Conservation (phyloP, 2,113 vertebrate genomes). For the Muntiacus reevesi region DNA sequence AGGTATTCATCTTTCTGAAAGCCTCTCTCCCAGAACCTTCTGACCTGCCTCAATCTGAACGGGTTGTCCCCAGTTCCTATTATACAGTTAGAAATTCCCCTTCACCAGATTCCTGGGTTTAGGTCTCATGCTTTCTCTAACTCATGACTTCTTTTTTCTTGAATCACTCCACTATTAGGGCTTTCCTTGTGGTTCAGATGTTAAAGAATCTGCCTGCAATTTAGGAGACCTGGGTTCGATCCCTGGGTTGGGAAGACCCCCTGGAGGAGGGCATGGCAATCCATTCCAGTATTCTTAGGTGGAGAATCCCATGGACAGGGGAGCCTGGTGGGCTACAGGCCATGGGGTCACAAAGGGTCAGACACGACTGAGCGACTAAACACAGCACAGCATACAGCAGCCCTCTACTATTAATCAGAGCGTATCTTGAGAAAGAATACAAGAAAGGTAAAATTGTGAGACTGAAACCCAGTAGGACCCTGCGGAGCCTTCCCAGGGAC, state of each 20-base stretch:
- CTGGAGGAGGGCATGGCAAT: neutral
- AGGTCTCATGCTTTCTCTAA: neutral
- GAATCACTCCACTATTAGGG: neutral
- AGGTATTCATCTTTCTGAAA: neutral
- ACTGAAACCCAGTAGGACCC: neutral
- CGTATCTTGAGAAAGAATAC: neutral
- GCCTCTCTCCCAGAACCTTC: neutral
- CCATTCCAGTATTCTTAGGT: neutral
- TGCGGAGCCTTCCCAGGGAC: neutral
- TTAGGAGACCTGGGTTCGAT: neutral
- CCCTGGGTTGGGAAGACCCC: neutral
- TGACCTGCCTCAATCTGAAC: neutral
- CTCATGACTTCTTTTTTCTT: too few relatives aligned
- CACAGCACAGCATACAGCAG: neutral
- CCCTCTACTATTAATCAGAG: neutral
- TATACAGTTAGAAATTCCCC: too few relatives aligned
- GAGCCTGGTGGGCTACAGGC: neutral
- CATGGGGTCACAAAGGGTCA: neutral
- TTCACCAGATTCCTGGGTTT: neutral
- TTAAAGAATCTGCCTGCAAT: neutral
- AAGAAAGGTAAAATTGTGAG: neutral
- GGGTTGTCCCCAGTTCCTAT: too few relatives aligned
- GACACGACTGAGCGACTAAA: accelerated
- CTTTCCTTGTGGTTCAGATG: neutral
- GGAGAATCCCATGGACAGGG: neutral